Base-by-base conservation (phyloP, 2,888 invertebrate species). In the Polydrusus pterygomalis region DNA sequence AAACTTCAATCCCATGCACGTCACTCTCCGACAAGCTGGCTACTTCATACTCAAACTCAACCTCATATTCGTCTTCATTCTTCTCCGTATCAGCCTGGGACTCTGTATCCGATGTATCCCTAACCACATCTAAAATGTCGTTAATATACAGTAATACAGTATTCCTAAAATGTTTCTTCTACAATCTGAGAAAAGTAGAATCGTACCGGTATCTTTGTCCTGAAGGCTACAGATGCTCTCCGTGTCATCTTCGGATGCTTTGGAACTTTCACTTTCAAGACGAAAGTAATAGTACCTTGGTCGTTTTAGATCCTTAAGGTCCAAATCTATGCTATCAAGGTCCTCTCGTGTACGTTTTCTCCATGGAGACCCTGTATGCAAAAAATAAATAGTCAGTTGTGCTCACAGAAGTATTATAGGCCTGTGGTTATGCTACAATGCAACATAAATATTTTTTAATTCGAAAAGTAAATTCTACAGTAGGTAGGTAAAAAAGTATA, bases 141-240 rank as follows among this genome's bases (percentile, higher is more conserved):
- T 63, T 40, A 60, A 38, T 62, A 56, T 20, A 54, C 43, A 75
- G 67, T 60, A 45, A 58, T 30, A 63, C 45, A 49, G 20, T 43
- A 13, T 68, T 43, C 54, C 15, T 13, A 34, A 68, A 34, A 18
- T 40, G n/a, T 17, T 6, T 15, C 38, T 60, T 15, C 58, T 38
- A 38, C 18, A 38, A 60, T 60, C 38, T 60, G 34, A 65, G 30
- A 34, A 38, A 18, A 18, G 38, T 11, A 10, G 63, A 49, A 11
- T 77, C 86, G 86, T 89, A 93, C 93, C 93, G 83, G 93, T 93
- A 86, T 92, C 92, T 81, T 89, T 89, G 45, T 88, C 92, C 83
- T 93, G 93, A 17, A 92, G 86, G 82, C 92, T 93, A 81, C 89
- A 88, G 8, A 92, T 87, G 34, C 91, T 92, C 81, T 93, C 93